Evolutionary conservation across 1,140 invertebrate species (phyloP).

Genomic region (Cardiocondyla obscurior): DNA sequence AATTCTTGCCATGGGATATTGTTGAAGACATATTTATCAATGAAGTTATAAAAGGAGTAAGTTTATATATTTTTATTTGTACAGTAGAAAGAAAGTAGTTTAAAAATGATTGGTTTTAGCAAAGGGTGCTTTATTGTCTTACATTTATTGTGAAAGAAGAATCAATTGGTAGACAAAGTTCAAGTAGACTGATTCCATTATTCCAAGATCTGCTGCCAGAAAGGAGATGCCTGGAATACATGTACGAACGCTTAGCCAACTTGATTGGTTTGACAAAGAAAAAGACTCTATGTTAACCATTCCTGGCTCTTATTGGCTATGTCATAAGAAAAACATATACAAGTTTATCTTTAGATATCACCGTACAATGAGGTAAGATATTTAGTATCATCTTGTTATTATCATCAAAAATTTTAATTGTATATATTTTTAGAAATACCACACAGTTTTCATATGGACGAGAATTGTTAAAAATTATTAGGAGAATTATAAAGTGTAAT

Average conservation of each 20-base stretch:
- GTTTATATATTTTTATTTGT: slow-evolving; percentile 47
- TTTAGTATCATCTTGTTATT: background rate
- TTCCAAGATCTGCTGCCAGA: slow-evolving; percentile 80
- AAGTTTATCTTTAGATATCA: slow-evolving; percentile 82
- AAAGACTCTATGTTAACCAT: slow-evolving; percentile 78
- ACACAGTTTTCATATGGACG: slow-evolving; percentile 75
- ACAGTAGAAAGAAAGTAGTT: background rate
- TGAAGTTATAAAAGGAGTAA: slow-evolving; percentile 86
- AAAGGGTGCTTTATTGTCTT: slow-evolving; percentile 80
- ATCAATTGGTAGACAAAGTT: slow-evolving; percentile 70
- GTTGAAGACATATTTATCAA: slow-evolving; percentile 86
- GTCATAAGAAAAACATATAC: slow-evolving; percentile 81
- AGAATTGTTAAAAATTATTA: slow-evolving; percentile 81
- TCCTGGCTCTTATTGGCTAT: slow-evolving; percentile 82
- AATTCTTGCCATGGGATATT: slow-evolving; percentile 83
- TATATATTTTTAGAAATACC: slow-evolving; percentile 68
- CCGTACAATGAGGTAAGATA: slow-evolving; percentile 74
- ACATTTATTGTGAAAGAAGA: slow-evolving; percentile 80
- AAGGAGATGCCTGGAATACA: slow-evolving; percentile 83
- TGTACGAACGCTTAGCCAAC: slow-evolving; percentile 79
- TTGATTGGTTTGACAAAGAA: slow-evolving; percentile 77
- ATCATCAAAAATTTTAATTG: slow-evolving; percentile 4
- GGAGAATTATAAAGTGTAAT: slow-evolving; percentile 79
- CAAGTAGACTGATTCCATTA: slow-evolving; percentile 78
- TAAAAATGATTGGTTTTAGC: slow-evolving; percentile 69